Base-by-base conservation (phyloP, 1,140 invertebrate species). In the Ptiloglossa arizonensis region DNA sequence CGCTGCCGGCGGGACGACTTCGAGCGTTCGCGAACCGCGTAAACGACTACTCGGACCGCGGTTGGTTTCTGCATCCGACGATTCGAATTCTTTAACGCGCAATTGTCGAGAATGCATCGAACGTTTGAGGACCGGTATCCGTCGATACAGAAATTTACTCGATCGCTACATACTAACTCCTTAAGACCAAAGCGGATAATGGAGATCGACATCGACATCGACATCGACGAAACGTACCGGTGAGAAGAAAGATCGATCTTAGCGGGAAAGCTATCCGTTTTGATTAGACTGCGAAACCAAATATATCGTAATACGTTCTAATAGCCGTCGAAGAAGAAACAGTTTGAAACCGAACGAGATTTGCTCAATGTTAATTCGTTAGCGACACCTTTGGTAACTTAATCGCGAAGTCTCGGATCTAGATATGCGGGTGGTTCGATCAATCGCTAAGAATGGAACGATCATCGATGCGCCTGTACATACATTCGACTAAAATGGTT, bases 231-330 rank as follows among this genome's bases (percentile, higher is more conserved):
- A 38, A 38, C 1, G 6, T 19, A 62, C 56, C 56, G 41, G 70
- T 64, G 35, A 27, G 5, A 62, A 62, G 29, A 41, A 11, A 41
- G 17, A 50, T 54, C n/a, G 44, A 74, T 29, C 19, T 66, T 11
- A 62, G 46, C 24, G 22, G 22, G 50, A 56, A 44, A 68, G 63
- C 29, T 59, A 44, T 75, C 76, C 15, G 54, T 73, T 87, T 73
- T 81, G 52, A 72, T 84, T 57, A 78, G 69, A 88, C 78, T 85
- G 86, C 72, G 69, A 89, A 87, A 74, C 88, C 88, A 89, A 88
- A 89, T 87, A 89, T 88, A 82, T 85, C 76, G 78, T 85, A 85
- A 74, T 80, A 86, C n/a, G 24, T 57, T 52, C 56, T 32, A 57
- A 32, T 57, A 22, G 60, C 54, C 27, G 50, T 57, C 27, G 15